phyloP scores from a whole-genome alignment of 2,888 invertebrate genomes.

The Tortrix viridana region DNA sequence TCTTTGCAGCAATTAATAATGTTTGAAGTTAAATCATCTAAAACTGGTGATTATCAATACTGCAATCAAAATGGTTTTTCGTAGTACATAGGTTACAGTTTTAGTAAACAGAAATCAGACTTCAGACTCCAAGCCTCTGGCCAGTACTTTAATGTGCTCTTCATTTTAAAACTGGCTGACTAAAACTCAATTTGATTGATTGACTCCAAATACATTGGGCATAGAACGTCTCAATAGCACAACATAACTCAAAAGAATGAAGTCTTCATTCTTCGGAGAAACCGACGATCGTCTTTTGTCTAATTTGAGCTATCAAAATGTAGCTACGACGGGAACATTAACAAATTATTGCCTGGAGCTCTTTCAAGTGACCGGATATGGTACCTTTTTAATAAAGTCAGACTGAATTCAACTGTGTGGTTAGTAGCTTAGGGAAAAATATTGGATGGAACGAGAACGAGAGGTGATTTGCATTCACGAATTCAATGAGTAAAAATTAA shows the following conservation, averaged over 20 bases:
- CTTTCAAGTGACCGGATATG: constrained; percentile 76
- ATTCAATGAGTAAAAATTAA: constrained; percentile 79
- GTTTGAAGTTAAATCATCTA: constrained; percentile 2
- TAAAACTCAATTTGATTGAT: constrained; percentile 47
- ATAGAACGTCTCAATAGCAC: constrained; percentile 53
- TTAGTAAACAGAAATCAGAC: not conserved
- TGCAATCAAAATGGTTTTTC: too few species aligned
- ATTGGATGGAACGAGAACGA: constrained; percentile 32
- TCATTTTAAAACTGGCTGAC: not conserved
- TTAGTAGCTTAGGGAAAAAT: constrained; percentile 41
- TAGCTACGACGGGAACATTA: constrained; percentile 71
- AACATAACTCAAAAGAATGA: constrained; percentile 64
- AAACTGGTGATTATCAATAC: not conserved
- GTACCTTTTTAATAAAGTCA: constrained; percentile 49
- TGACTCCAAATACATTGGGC: constrained; percentile 44
- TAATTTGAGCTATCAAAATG: constrained; percentile 74
- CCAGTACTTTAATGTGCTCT: not conserved
- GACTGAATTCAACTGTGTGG: constrained; percentile 42
- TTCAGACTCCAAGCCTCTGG: too few species aligned
- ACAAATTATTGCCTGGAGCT: constrained; percentile 77
- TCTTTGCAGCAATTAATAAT: constrained; percentile 14
- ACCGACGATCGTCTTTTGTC: constrained; percentile 65
- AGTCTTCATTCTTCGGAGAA: constrained; percentile 65
- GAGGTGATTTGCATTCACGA: constrained; percentile 72
- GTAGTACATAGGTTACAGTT: not conserved